Evolutionary conservation across 2,797 vertebrate species (phyloP), one percentile per base, ranked within the genome.

Genomic region (Cossypha heuglini): DNA sequence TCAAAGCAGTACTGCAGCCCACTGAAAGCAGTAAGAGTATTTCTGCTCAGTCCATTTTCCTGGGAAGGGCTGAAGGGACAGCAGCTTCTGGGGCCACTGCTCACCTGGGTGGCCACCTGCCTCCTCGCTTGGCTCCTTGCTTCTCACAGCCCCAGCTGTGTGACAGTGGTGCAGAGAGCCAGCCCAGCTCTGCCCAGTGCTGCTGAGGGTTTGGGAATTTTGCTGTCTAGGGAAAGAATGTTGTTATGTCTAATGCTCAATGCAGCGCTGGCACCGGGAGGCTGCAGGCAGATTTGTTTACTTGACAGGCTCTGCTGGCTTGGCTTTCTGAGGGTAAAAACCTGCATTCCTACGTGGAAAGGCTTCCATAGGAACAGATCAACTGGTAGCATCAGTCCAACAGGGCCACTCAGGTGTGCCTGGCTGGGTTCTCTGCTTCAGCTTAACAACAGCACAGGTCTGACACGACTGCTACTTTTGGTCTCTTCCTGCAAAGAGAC

Each of bases 201-300:
- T 75, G 38, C 17, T 83, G 84, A 74, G 31, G 61, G 28, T 48
- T 93, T 3, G 75, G 61, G 90, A 83, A 79, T 81, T 81, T 73
- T 0, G 2, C 77, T 76, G 88, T 92, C 83, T 74, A 9, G 43
- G 64, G 48, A 83, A 95, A 86, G 89, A 93, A 96, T 94, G 91
- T 95, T 96, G 91, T 96, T 95, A 81, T 96, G 94, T 96, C 95
- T 96, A 80, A 73, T 3, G 13, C 90, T 93, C 94, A 96, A 91
- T 84, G 72, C 85, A 16, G 86, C 2, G 9, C 91, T 96, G 92
- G 94, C 95, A 94, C 93, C 2, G 0, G 51, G 21, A 78, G 72
- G 19, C 93, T 95, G 75, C 73, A 72, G 82, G 92, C 72, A 91
- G 94, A 76, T 78, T 83, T 93, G 80, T 97, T 96, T 94, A 86